A percentile compares a stretch with the other conserved stretches of the same genome.
Conservation (phyloP, 2,797 vertebrate species). For the Tapera naevia region DNA sequence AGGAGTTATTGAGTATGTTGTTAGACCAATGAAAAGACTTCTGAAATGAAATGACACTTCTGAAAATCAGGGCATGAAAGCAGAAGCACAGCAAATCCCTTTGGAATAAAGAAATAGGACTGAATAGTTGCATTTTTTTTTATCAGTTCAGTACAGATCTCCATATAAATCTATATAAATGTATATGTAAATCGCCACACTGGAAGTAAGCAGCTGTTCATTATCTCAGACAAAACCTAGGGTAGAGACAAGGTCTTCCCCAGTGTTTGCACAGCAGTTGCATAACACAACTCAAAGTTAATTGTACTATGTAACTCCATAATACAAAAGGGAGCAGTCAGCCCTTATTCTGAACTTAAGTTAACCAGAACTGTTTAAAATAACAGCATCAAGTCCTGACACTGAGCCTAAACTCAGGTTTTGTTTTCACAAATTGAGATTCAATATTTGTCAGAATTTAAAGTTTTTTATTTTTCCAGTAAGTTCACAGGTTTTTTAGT, state of each 20-base stretch:
- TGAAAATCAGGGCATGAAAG: not conserved
- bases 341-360: not conserved
- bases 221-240: not conserved
- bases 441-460: not conserved
- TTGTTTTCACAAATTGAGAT: not conserved
- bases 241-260: not conserved
- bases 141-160: not conserved
- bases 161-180: not conserved
- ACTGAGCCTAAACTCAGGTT: not conserved
- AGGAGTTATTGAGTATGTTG: not conserved
- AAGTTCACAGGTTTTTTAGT: not conserved
- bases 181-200: not conserved
- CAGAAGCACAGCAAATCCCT: not conserved
- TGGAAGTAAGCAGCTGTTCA: not conserved
- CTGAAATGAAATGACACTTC: too few species aligned
- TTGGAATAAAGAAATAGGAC: not conserved
- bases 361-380: not conserved
- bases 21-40: not conserved
- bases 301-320: not conserved
- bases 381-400: not conserved
- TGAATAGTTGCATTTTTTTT: not conserved
- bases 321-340: not conserved
- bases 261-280: not conserved
- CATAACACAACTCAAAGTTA: not conserved
- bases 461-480: not conserved